Evolutionary conservation across 1,140 invertebrate species (phyloP), one percentile per base, ranked within the genome.

Genomic region (Latrodectus geometricus): DNA sequence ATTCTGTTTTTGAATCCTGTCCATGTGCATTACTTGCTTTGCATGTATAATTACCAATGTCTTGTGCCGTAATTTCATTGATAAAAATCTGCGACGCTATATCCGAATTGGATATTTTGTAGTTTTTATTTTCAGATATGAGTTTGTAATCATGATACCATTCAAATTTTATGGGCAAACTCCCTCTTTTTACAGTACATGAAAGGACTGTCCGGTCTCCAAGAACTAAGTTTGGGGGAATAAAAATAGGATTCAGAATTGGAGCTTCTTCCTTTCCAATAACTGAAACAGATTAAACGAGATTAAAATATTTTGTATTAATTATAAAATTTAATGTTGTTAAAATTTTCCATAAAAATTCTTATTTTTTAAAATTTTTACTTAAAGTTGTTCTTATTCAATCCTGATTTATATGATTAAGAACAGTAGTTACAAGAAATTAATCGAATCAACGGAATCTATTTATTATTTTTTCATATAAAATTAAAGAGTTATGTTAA

Each of bases 31-130:
- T 90, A 23, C 69, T 87, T 8, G 89, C 90, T 48, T 85, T 77
- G 78, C 90, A 90, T 0, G 90, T 90, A 79, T 90, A 90, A 73
- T 89, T 88, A 12, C 90, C 90, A 52, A 88, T 88, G 66, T 90
- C 76, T 68, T 14, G 4, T 4, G 76, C 68, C 48, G 48, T 73
- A 14, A 86, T 68, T 68, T 82, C 69, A 14, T 73, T 70, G 12
- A 87, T 66, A 3, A 14, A 70, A 17, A 80, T 21, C 9, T 69
- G 48, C 2, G 78, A 70, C 11, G 65, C 68, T 54, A 69, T 61
- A 61, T 82, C 50, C 1, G 65, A 17, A n/a, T 65, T 82, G 50
- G 54, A 35, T 9, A 80, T 70, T 23, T 70, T 80, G 48, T 80
- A 80, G 20, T 72, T 72, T 17, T 73, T 69, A 61, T 82, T 69